phyloP scores from a whole-genome alignment of 2,888 invertebrate genomes.

The Gryllus longicercus region DNA sequence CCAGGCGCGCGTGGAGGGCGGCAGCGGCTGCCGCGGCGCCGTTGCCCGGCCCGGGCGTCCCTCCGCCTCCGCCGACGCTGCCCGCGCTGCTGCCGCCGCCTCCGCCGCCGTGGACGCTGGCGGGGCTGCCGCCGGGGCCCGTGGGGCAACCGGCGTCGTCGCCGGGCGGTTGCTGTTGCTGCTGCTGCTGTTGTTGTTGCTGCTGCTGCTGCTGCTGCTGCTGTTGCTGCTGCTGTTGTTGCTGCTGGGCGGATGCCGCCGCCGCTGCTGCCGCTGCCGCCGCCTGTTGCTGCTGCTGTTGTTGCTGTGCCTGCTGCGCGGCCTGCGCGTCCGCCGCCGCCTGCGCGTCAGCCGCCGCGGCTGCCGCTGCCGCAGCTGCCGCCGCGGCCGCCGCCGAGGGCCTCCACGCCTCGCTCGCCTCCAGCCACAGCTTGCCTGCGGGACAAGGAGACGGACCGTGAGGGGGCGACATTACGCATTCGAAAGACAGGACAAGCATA shows the following conservation, averaged over 20 bases:
- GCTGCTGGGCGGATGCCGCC: neutral
- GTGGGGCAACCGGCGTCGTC: neutral
- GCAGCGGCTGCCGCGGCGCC: neutral
- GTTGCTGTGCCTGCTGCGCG: neutral
- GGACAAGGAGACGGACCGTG: neutral
- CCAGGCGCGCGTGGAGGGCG: neutral
- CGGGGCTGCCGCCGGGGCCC: neutral
- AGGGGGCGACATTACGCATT: no score
- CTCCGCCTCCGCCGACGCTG: neutral
- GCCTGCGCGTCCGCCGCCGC: neutral
- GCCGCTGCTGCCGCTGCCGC: neutral
- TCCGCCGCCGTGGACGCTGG: neutral
- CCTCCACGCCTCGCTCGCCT: neutral
- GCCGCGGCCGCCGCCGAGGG: neutral
- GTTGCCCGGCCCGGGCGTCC: neutral
- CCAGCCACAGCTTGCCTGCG: constrained; percentile 17
- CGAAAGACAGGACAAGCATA: no score
- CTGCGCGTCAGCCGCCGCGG: constrained; percentile 2
- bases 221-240: neutral
- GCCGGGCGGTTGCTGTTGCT: no score
- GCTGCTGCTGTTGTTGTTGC: no score
- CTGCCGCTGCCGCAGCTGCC: neutral
- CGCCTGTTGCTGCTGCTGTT: neutral
- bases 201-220: no score
- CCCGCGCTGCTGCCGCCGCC: neutral